phyloP scores from a whole-genome alignment of 2,113 vertebrate genomes.

The Oplegnathus fasciatus region DNA sequence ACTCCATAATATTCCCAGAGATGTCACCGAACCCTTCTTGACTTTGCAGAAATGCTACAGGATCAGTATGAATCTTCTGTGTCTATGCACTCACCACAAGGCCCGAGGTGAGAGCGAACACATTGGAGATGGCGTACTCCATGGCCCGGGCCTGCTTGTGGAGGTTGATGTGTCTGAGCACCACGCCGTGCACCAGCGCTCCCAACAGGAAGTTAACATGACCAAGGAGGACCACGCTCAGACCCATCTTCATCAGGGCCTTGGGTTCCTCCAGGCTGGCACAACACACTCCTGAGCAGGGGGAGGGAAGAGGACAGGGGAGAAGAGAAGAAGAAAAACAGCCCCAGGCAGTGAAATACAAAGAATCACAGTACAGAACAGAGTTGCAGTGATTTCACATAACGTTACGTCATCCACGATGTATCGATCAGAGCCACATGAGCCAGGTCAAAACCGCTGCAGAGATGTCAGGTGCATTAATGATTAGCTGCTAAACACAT shows the following conservation, averaged over 20 bases:
- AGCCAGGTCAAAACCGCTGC: constrained; percentile 56
- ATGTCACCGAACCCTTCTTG: neutral
- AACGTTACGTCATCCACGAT: neutral
- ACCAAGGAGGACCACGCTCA: constrained; percentile 89
- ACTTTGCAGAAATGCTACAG: neutral
- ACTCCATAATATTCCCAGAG: neutral
- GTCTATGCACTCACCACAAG: constrained; percentile 85
- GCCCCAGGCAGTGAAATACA: neutral
- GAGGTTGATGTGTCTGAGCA: constrained; percentile 87
- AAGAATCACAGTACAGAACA: neutral
- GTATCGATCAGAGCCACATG: constrained; percentile 65
- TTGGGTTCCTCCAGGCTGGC: constrained; percentile 79
- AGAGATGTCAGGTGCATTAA: constrained; percentile 74
- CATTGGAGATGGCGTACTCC: constrained; percentile 88
- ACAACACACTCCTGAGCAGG: constrained; percentile 68
- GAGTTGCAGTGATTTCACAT: neutral
- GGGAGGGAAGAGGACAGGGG: neutral
- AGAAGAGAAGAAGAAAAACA: neutral
- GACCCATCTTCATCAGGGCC: constrained; percentile 92
- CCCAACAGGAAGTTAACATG: constrained; percentile 91
- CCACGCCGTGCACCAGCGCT: constrained; percentile 88
- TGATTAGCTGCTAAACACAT: constrained; percentile 80
- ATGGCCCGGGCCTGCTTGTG: constrained; percentile 79
- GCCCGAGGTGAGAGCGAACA: constrained; percentile 83
- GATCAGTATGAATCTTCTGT: too few relatives aligned